A percentile compares a stretch with the other conserved stretches of the same genome.
These are phyloP conservation scores for Elmis aenea DNA, from an alignment of 2,888 invertebrate genomes.

Conservation along the genomic window DNA sequence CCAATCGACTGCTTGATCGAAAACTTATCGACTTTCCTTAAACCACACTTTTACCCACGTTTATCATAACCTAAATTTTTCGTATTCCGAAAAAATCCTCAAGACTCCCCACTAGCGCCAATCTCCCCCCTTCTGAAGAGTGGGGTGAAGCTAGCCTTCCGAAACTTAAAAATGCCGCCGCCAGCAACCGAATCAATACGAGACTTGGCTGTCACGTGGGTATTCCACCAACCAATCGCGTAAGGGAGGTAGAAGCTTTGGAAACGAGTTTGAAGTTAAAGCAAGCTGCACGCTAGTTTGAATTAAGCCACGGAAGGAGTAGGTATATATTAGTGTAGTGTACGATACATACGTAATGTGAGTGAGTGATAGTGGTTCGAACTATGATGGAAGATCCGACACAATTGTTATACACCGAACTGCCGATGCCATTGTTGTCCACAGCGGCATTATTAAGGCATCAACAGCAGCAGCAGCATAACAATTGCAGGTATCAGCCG, in stretches of 20 bases:
- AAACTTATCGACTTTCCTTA: constrained; percentile 23
- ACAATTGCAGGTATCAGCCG: constrained; percentile 54
- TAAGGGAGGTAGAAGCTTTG: constrained; percentile 12
- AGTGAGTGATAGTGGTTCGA: constrained; percentile 37
- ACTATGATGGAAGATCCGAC: constrained; percentile 52
- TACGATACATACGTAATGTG: constrained; percentile 45
- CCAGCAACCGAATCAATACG: constrained; percentile 75
- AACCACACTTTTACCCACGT: constrained; percentile 19
- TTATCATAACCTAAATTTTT: constrained; percentile 33
- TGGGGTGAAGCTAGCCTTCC: constrained; percentile 31
- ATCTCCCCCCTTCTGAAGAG: constrained; percentile 18
- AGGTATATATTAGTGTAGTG: constrained; percentile 37
- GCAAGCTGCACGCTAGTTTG: constrained; percentile 25
- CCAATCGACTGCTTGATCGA: constrained; percentile 18
- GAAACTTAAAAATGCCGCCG: constrained; percentile 78
- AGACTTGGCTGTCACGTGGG: constrained; percentile 58
- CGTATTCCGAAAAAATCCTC: constrained; percentile 25
- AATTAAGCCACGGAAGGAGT: constrained; percentile 36
- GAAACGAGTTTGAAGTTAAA: constrained; percentile 13
- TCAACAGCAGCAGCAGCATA: constrained; percentile 47
- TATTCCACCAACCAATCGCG: constrained; percentile 25
- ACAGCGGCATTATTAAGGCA: constrained; percentile 50
- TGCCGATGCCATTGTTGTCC: constrained; percentile 53
- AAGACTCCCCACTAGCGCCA: constrained; percentile 16
- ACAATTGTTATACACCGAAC: constrained; percentile 55